Base-by-base conservation (phyloP, 2,888 invertebrate species). In the Pseudoips prasinana region DNA sequence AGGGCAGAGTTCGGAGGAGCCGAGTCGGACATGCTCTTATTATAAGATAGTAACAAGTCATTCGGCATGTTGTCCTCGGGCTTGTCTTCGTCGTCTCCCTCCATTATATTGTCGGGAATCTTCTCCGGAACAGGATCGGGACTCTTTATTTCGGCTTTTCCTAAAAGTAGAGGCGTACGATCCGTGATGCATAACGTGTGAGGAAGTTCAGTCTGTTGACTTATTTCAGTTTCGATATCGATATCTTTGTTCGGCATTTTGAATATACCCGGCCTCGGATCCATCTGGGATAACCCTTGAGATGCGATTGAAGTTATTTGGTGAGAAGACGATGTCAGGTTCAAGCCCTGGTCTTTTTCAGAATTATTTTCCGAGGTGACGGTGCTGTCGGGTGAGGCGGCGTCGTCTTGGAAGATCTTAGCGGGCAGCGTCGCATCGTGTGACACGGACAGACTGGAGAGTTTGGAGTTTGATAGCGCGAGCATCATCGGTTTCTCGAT, bases 391-490 rank as follows among this genome's bases (percentile, higher is more conserved):
- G 92, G 92, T 0, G 92, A 92, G 0, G 91, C 90, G 0, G 90
- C 91, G 47, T 92, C 92, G 52, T 92, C 92, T 67, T 92, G 92
- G 62, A 92, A 92, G 58, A 92, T 92, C 64, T 92, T 92, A 4
- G 91, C 92, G 0, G 92, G 92, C 8, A 92, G 73, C 5, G 90
- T 90, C 40, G 80, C 91, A 58, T 91, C 92, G 56, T 91, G 90
- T 1, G 88, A 76, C 4, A 91, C 90, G 0, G 90, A 85, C 25
- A 91, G 76, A 46, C 91, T 89, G 0, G 92, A 92, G 7, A 90
- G 58, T 48, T 90, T 91, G 0, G 90, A 72, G 41, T 86, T 86
- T 1, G 89, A 83, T 17, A 90, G 83, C 54, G 84, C 90, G 51
- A 81, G 79, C 52, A 73, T 90, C 73, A 89, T 80, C 1, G 89